Base-by-base conservation (phyloP, 2,888 invertebrate genomes). In the Onchidella celtica region DNA sequence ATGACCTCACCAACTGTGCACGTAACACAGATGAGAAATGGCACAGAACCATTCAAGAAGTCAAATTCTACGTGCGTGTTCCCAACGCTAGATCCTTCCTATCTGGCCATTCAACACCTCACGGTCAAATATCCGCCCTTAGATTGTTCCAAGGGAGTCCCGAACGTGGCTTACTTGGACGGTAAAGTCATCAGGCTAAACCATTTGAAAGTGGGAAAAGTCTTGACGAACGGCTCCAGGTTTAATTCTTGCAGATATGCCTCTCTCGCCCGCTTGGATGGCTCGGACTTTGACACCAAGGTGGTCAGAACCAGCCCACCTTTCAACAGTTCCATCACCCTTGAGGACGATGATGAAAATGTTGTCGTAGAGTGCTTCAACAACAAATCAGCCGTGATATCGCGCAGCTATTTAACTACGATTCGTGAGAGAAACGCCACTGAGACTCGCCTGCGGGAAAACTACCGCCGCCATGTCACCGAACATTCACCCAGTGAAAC, bases 21-120 rank as follows among this genome's bases (percentile, higher is more conserved):
- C n/a, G n/a, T n/a, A n/a, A n/a, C n/a, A n/a, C n/a, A n/a, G n/a
- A n/a, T n/a, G n/a, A n/a, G n/a, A n/a, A n/a, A n/a, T n/a, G n/a
- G n/a, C n/a, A n/a, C n/a, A n/a, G n/a, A n/a, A n/a, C n/a, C n/a
- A n/a, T n/a, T n/a, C n/a, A n/a, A n/a, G n/a, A n/a, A n/a, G n/a
- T n/a, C n/a, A n/a, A n/a, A n/a, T n/a, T n/a, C n/a, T 27, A n/a
- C 9, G 1, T 78, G 78, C 32, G 61, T 1, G 21, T 78, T 69
- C 29, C 78, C 78, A 4, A 69, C 38, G 21, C 24, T 69, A 38
- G 78, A 78, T 24, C 78, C 78, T 0, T 78, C 69, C 29, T 68
- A 78, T n/a, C 68, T 59, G n/a, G 36, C 69, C 11, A 27, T 78
- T 3, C 34, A 69, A 36, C 1, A 57, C 3, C 27, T 36, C 9